Evolutionary conservation across 2,797 vertebrate genomes (phyloP).

Genomic region (Argya squamiceps): DNA sequence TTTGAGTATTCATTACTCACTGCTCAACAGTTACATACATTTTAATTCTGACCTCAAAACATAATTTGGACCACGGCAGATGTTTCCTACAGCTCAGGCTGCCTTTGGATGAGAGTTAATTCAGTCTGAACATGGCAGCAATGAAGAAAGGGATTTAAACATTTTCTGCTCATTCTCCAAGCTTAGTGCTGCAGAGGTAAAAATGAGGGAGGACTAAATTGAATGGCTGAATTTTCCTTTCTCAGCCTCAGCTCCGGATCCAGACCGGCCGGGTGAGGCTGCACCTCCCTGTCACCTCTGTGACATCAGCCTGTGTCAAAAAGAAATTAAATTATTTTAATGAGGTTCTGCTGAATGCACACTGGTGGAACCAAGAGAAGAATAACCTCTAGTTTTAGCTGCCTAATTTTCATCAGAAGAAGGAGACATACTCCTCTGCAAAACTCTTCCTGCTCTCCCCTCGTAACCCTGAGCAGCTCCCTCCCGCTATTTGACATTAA

Average conservation of each 20-base stretch:
- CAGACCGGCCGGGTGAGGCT: not conserved
- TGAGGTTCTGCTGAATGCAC: not conserved
- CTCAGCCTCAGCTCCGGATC: not conserved
- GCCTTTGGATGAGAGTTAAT: slow-evolving; percentile 6
- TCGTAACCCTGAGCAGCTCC: not conserved
- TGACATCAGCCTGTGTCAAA: not conserved
- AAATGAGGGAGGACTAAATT: not conserved
- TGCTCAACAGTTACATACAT: not conserved
- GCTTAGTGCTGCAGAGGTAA: not conserved
- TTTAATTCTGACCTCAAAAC: slow-evolving; percentile 45
- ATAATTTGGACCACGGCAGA: not conserved
- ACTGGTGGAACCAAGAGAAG: not conserved
- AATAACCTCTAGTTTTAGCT: not conserved
- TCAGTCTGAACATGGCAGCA: not conserved
- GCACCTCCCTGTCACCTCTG: not conserved
- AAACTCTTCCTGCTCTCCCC: not conserved
- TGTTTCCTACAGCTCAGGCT: not conserved
- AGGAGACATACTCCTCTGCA: not conserved
- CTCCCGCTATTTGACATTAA: not conserved
- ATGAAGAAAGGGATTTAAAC: slow-evolving; percentile 17
- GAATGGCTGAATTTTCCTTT: not conserved
- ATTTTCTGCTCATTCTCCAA: not conserved
- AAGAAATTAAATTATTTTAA: slow-evolving; percentile 11
- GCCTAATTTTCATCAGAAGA: not conserved
- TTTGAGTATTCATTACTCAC: slow-evolving; percentile 15